Conservation (phyloP, 2,113 vertebrate genomes). For the Anarhynchus alexandrinus region DNA sequence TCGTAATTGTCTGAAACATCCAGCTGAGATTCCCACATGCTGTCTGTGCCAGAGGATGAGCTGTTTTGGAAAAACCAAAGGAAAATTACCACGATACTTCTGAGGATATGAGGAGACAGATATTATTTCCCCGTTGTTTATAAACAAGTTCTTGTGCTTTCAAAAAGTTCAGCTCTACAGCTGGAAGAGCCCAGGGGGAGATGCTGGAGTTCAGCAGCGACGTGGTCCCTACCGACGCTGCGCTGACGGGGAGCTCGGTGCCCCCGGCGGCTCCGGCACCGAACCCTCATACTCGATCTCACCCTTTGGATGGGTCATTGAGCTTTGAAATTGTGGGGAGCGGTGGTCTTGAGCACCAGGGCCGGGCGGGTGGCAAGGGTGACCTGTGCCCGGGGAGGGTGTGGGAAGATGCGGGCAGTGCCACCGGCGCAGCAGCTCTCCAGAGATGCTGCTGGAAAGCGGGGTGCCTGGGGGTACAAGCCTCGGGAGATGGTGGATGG, state of each 20-base stretch:
- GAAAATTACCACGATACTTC: not conserved
- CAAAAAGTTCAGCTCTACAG: not conserved
- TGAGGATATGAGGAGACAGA: not conserved
- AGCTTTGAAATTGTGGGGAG: not conserved
- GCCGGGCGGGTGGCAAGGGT: too few species aligned
- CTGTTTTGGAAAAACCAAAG: not conserved
- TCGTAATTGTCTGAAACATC: not conserved
- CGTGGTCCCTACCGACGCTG: rapidly evolving
- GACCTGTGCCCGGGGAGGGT: not conserved
- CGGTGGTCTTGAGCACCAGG: not conserved
- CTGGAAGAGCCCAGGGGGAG: not conserved
- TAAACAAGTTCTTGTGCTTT: not conserved
- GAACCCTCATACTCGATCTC: not conserved
- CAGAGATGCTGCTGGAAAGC: not conserved
- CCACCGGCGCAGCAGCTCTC: not conserved
- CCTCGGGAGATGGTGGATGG: not conserved
- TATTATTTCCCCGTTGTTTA: not conserved
- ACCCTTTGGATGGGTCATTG: not conserved
- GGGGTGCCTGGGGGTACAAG: too few species aligned
- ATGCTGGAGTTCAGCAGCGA: not conserved
- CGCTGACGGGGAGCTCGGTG: rapidly evolving
- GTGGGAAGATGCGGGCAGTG: not conserved
- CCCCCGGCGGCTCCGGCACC: not conserved
- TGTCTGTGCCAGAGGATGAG: not conserved
- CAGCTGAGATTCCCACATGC: not conserved